phyloP scores from a whole-genome alignment of 2,888 invertebrate species.

The Gnatocerus cornutus region DNA sequence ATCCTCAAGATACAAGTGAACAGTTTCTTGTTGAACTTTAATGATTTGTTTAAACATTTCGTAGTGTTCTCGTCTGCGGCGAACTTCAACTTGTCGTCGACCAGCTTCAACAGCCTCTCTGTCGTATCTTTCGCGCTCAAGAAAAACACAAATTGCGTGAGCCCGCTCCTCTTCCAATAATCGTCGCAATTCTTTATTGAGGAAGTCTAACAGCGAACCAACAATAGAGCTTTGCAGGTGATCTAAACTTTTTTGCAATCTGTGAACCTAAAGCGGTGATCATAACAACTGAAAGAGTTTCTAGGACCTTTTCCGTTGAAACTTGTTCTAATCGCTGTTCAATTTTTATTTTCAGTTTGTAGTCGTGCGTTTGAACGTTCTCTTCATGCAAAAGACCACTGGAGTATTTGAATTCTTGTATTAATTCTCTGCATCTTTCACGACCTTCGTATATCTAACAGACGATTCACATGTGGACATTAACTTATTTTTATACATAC shows the following conservation, averaged over 20 bases:
- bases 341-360: conserved; percentile 62
- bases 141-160: conserved; percentile 85
- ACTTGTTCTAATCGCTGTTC: conserved; percentile 65
- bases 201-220: conserved; percentile 81
- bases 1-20: conserved; percentile 77
- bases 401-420: conserved; percentile 81
- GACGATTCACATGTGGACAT: no score
- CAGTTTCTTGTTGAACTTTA: conserved; percentile 74
- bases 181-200: conserved; percentile 85
- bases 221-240: conserved; percentile 83
- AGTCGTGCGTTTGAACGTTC: conserved; percentile 62
- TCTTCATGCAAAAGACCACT: conserved; percentile 78
- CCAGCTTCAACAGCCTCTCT: conserved; percentile 89
- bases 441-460: conserved; percentile 82
- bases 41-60: conserved; percentile 84
- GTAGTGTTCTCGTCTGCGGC: conserved; percentile 82
- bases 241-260: conserved; percentile 77
- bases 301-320: conserved; percentile 39
- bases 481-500: no score
- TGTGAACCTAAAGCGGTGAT: conserved; percentile 68
- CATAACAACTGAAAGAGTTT: no score
- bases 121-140: conserved; percentile 83
- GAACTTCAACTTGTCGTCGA: conserved; percentile 83
- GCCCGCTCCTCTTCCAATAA: conserved; percentile 85
- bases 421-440: conserved; percentile 80